Evolutionary conservation across 2,888 invertebrate species (phyloP), one percentile per base, ranked within the genome.

Genomic region (Horisme vitalbata): DNA sequence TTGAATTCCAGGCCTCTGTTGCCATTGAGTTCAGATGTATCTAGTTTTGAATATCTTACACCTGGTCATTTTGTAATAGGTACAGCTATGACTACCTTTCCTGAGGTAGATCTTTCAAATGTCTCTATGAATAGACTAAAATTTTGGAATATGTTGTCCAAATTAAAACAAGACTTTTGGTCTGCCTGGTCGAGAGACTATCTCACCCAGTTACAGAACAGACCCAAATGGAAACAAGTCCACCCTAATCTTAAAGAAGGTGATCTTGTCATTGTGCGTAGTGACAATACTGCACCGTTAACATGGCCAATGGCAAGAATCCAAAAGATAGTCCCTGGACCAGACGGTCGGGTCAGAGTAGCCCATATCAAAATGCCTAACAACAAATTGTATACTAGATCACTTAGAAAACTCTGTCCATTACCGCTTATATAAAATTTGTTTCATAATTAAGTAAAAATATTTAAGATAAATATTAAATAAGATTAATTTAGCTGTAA

Each of bases 161-260:
- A 21, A 21, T 7, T 21, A 7, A 21, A 21, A 21, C 8, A 21
- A 21, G 21, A 21, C n/a, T 21, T 21, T 21, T 21, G 21, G 21
- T 8, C 6, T n/a, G 1, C n/a, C 21, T 21, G 21, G 21, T 21
- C 7, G 3, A 21, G n/a, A 21, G 21, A 21, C 21, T 21, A 21
- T 1, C 21, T 21, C 6, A 21, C 21, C 3, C 49, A 12, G 49
- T 66, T 11, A 59, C 21, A 21, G n/a, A 21, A 21, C n/a, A 21
- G 21, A 8, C 21, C 21, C n/a, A 21, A 21, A 21, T 21, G 21
- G 21, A 21, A 8, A 21, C n/a, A 21, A 8, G 5, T 5, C 3
- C 6, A 5, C 8, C 2, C 6, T 7, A 21, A 21, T 8, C 21
- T 21, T 7, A 21, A 5, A 8, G 21, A 21, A n/a, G 21, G 21